Base-by-base conservation (phyloP, 2,113 vertebrate species). In the Lampris incognitus region DNA sequence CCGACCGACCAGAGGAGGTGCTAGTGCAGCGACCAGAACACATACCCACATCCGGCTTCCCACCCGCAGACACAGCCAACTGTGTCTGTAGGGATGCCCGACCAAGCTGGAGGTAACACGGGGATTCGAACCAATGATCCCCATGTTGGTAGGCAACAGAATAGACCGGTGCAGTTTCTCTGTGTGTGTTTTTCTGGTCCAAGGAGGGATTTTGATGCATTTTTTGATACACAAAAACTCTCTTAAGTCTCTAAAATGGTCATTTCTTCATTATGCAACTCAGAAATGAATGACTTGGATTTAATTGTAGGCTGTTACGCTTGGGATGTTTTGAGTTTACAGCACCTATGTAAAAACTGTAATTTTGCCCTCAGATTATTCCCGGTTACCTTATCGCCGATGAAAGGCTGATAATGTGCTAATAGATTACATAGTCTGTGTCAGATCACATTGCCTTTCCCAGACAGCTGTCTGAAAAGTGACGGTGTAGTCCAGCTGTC, bases 401-500 rank as follows among this genome's bases (percentile, higher is more conserved):
- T 55, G 49, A 81, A 46, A 64, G 13, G 42, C 41, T 68, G 51
- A 38, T 39, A 59, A 7, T 36, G 37, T 56, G 60, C 51, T 64
- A 66, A 79, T 56, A 13, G 48, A 52, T 60, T 3, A n/a, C 38
- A 8, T 38, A 39, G 54, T 67, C 72, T 54, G 10, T 58, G 42
- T 72, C 44, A 76, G 41, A 24, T 78, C 75, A 55, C 66, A 8
- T 48, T 74, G 74, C 69, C 78, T 71, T 74, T 74, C 24, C 40
- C 54, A 59, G 76, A 68, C 65, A 61, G 63, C 52, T 42, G 51
- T 70, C 9, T 80, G 66, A 65, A 57, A 60, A 61, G 76, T 84
- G 76, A 78, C 73, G 75, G 68, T 79, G 50, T 54, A 51, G 74
- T 73, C 69, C 86, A 83, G 80, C 84, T 90, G 89, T 86, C 76